Base-by-base conservation (phyloP, 2,888 invertebrate species). In the Periphyllus acericola region DNA sequence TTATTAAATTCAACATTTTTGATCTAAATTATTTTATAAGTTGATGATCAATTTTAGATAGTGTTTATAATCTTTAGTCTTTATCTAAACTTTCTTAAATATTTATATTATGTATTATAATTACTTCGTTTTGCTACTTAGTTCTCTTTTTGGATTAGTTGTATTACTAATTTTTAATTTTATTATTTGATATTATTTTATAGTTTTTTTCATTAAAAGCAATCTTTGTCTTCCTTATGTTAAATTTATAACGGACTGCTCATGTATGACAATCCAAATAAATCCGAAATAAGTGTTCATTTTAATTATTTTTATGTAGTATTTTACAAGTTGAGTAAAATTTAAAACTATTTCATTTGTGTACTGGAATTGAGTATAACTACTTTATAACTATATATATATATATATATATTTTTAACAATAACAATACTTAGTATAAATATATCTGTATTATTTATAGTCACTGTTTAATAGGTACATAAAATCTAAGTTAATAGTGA, bases 221-320 rank as follows among this genome's bases (percentile, higher is more conserved):
- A 78, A 84, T 84, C 17, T n/a, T 85, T 52, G 84, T 85, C 84
- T 85, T 85, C 84, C 84, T 34, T 75, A 52, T 21, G 34, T 68
- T 32, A 34, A 40, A 40, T 66, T 25, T 52, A 78, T 68, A n/a
- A 68, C 46, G 25, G 19, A 85, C 76, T 78, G 78, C 68, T n/a
- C 11, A n/a, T 11, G 32, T n/a, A 84, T 3, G 60, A 76, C 66
- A 84, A 84, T 84, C 76, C 25, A 74, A 72, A 52, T 34, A 75
- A 46, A 75, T 32, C 14, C 75, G 14, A 11, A 19, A 72, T 82
- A 46, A 36, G 32, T 78, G 46, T 46, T 76, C n/a, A 46, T 46
- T 19, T 25, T 46, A 46, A n/a, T 60, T 21, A 79, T 60, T 52
- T 60, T 17, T 60, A 25, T 60, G 40, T 79, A 36, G n/a, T 60